Percentiles rank a stretch among this genome's conserved stretches.
phyloP scores from a whole-genome alignment of 2,888 invertebrate species.

The Onthophagus sagittarius region DNA sequence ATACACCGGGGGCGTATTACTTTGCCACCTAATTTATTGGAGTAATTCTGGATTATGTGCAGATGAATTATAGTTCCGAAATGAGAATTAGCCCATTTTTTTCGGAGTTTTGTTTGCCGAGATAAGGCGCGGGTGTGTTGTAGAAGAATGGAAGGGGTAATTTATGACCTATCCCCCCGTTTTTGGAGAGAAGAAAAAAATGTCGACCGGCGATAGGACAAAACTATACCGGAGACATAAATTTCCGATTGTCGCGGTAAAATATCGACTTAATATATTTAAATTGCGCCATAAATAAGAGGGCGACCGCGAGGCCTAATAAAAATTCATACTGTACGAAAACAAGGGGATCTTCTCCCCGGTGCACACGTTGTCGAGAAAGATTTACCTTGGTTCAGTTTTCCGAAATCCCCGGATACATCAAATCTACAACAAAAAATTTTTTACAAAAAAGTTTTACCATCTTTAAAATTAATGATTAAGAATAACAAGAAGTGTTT shows the following conservation, averaged over 20 bases:
- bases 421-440: too few relatives aligned
- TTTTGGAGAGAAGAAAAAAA: slow-evolving; percentile 8
- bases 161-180: background rate
- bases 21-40: slow-evolving; percentile 8
- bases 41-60: slow-evolving; percentile 8
- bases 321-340: slow-evolving; percentile 9
- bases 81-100: slow-evolving; percentile 7
- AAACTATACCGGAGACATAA: slow-evolving; percentile 14
- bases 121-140: background rate
- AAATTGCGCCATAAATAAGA: slow-evolving; percentile 23
- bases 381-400: background rate
- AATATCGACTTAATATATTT: slow-evolving; percentile 23
- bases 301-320: slow-evolving; percentile 11
- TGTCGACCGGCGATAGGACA: background rate
- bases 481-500: too few relatives aligned
- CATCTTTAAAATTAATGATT: too few relatives aligned
- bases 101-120: background rate
- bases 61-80: background rate
- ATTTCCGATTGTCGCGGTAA: slow-evolving; percentile 22
- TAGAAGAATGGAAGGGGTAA: background rate
- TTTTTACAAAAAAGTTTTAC: too few relatives aligned
- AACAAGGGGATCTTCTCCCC: slow-evolving; percentile 7
- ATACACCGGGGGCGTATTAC: background rate
- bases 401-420: background rate
- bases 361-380: background rate